A percentile compares a stretch with the other conserved stretches of the same genome.
These are phyloP conservation scores for Hippocampus abdominalis DNA, from an alignment of 2,113 vertebrate species.

Conservation along the genomic window DNA sequence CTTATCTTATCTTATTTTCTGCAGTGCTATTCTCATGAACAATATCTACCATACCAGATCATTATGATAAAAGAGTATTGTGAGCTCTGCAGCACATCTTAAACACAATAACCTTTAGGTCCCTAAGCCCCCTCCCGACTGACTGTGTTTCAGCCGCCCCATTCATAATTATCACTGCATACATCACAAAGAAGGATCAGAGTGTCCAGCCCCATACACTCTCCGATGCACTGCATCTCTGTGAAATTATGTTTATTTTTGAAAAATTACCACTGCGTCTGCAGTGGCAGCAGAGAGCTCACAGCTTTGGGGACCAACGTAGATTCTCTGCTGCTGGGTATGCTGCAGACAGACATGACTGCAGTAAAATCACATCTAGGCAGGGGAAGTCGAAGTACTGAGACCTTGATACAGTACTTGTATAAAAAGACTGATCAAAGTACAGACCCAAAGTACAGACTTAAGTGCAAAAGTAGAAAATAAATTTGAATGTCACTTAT, in stretches of 20 bases:
- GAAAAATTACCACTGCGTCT: slow-evolving; percentile 2
- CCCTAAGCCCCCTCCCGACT: neutral
- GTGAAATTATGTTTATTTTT: neutral
- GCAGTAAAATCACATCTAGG: slow-evolving; percentile 1
- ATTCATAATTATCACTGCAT: neutral
- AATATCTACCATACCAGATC: neutral
- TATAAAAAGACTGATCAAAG: neutral
- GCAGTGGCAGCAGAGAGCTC: slow-evolving; percentile 3
- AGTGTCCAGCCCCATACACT: neutral
- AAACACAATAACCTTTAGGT: neutral
- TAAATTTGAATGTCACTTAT: too few species aligned
- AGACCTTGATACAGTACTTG: neutral
- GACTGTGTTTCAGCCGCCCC: neutral
- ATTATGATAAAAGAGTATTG: neutral
- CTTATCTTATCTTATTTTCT: too few species aligned
- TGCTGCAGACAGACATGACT: slow-evolving; percentile 1
- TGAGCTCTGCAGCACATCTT: neutral
- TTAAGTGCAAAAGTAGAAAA: too few species aligned
- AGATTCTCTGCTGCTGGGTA: neutral
- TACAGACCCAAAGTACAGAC: too few species aligned
- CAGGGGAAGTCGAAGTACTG: neutral
- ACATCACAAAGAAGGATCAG: neutral
- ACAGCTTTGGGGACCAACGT: neutral
- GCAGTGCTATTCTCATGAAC: too few species aligned
- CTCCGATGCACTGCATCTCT: neutral